Evolutionary conservation across 2,113 vertebrate genomes (phyloP), one percentile per base, ranked within the genome.

Genomic region (Stercorarius parasiticus): DNA sequence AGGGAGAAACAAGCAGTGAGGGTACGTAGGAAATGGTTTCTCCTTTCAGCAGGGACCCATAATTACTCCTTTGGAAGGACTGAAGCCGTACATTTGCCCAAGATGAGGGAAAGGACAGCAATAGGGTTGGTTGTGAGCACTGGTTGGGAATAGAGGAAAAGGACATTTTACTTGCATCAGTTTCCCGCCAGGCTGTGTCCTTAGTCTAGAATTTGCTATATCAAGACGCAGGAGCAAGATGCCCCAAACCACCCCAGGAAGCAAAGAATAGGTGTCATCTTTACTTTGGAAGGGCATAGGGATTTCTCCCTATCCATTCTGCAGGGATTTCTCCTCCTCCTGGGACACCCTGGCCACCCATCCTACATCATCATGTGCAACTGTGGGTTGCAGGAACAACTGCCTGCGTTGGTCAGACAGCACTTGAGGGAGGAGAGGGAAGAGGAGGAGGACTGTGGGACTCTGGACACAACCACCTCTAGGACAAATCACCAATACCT

Each of bases 91-190:
- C 16, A 6, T 59, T 64, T 76, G 32, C 25, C 40, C 4, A 4
- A 65, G 53, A 56, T 52, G 34, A 70, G 40, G 36, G 59, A 73
- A 70, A 84, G 47, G 30, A 58, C 27, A 56, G 10, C 17, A 77
- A 10, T 4, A 62, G 55, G 1, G 4, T 23, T 64, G 27, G 15
- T 32, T 2, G 1, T 61, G n/a, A 69, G 9, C 38, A 55, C 1
- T n/a, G 53, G 15, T 1, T 88, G 53, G 15, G 11, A 69, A 55
- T 11, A 71, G 26, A 86, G 30, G 22, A 81, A 38, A 67, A 86
- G 40, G 38, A 58, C 1, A 32, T 85, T 87, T 74, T 56, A 66
- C 27, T 79, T 82, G 16, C 22, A 76, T 45, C 42, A 18, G 59
- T 66, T 52, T 85, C 14, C 16, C 1, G 0, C 20, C 21, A 76